A percentile compares a stretch with the other conserved stretches of the same genome.
Evolutionary conservation across 2,888 invertebrate species (phyloP).

Genomic region (Drosophila ustulata): DNA sequence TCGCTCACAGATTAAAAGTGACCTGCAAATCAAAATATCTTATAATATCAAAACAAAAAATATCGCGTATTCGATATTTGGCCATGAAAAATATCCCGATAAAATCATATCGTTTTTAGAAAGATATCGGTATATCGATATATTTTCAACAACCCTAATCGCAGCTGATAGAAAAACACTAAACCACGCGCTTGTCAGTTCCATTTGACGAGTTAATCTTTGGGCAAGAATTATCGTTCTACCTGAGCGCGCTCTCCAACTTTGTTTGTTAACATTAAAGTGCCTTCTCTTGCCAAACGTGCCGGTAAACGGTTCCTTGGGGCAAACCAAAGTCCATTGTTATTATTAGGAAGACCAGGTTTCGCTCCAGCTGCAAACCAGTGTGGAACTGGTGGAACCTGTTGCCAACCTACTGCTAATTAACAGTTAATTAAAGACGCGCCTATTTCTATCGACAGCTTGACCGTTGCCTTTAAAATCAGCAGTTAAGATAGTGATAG

Average conservation of each 20-base stretch:
- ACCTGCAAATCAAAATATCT: no score
- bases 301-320: background rate
- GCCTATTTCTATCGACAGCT: slow-evolving; percentile 35
- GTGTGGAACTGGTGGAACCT: slow-evolving; percentile 48
- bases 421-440: slow-evolving; percentile 46
- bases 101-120: no score
- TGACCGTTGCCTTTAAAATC: slow-evolving; percentile 22
- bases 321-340: background rate
- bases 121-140: no score
- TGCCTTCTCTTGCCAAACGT: slow-evolving; percentile 37
- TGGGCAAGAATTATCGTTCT: slow-evolving; percentile 5
- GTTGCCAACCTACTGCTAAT: slow-evolving; percentile 45
- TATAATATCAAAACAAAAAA: no score
- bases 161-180: slow-evolving; percentile 22
- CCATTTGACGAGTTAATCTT: slow-evolving; percentile 11
- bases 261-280: slow-evolving; percentile 13
- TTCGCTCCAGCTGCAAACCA: slow-evolving; percentile 11
- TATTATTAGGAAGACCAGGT: slow-evolving; percentile 3
- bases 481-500: background rate
- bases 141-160: no score
- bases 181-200: slow-evolving; percentile 35
- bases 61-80: no score
- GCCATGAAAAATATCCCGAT: no score
- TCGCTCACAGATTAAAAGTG: no score
- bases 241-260: background rate